Percentiles rank a stretch among this genome's conserved stretches.
These are phyloP conservation scores for Lanistes nyassanus DNA, from an alignment of 1,140 invertebrate species.

Conservation along the genomic window DNA sequence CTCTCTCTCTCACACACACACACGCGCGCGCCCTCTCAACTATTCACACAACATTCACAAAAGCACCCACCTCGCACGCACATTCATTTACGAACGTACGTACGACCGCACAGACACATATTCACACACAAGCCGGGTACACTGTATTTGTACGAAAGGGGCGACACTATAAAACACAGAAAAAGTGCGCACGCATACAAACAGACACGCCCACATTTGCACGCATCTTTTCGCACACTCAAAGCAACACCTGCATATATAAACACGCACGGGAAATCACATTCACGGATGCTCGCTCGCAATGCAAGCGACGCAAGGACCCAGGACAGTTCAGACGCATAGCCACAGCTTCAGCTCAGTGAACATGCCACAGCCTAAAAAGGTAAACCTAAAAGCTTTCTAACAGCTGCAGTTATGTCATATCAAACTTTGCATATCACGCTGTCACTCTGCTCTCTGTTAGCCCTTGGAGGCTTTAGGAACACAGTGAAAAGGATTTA, in stretches of 20 bases:
- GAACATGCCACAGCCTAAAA: neutral
- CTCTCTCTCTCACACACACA: conserved; percentile 5
- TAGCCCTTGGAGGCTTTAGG: neutral
- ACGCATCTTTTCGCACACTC: neutral
- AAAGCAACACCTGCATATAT: neutral
- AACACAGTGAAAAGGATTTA: too few relatives aligned
- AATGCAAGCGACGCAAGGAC: neutral
- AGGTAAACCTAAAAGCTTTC: neutral
- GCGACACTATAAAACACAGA: neutral
- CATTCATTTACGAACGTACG: neutral
- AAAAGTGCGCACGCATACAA: neutral
- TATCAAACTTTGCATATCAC: conserved; percentile 2
- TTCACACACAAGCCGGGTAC: neutral
- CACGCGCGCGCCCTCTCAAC: conserved; percentile 3
- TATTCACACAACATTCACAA: neutral
- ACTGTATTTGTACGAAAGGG: neutral
- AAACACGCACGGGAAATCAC: neutral
- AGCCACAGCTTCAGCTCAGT: neutral
- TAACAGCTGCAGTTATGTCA: neutral
- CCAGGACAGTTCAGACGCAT: conserved; percentile 1
- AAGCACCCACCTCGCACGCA: too few relatives aligned
- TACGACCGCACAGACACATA: neutral
- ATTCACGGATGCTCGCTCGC: neutral
- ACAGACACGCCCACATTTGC: neutral
- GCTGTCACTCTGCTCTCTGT: neutral